phyloP scores from a whole-genome alignment of 2,113 vertebrate species.

The Calidris pugnax region DNA sequence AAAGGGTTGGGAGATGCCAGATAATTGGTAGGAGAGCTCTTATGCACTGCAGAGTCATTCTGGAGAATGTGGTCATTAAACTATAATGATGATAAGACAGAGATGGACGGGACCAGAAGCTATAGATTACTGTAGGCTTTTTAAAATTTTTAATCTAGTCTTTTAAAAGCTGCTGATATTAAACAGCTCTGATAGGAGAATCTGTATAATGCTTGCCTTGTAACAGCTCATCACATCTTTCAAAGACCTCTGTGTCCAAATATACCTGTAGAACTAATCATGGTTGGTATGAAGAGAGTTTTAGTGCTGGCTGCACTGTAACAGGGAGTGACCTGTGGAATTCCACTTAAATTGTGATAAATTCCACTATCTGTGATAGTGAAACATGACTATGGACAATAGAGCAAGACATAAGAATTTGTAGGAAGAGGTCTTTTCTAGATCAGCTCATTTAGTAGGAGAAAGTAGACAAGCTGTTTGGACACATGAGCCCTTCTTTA shows the following conservation, averaged over 20 bases:
- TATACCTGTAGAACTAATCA: not conserved
- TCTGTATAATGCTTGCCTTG: not conserved
- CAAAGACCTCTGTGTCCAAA: not conserved
- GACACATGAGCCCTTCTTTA: not conserved
- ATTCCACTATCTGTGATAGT: not conserved
- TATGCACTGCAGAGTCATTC: not conserved
- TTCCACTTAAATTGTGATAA: not conserved
- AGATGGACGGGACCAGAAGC: not conserved
- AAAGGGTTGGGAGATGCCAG: not conserved
- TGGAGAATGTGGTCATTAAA: not conserved
- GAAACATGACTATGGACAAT: not conserved
- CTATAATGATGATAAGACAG: not conserved
- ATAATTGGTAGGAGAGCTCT: not conserved
- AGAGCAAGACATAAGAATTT: not conserved
- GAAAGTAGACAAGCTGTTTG: not conserved
- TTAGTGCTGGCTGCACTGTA: not conserved
- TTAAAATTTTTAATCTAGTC: not conserved
- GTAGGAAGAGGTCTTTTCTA: not conserved
- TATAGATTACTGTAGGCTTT: not conserved
- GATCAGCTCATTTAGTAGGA: not conserved
- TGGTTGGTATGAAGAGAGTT: not conserved
- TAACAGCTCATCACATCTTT: not conserved
- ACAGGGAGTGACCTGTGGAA: not conserved
- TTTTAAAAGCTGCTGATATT: not conserved
- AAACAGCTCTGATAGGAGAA: not conserved